Conservation (phyloP, 1,140 invertebrate species). For the Microplitis demolitor region DNA sequence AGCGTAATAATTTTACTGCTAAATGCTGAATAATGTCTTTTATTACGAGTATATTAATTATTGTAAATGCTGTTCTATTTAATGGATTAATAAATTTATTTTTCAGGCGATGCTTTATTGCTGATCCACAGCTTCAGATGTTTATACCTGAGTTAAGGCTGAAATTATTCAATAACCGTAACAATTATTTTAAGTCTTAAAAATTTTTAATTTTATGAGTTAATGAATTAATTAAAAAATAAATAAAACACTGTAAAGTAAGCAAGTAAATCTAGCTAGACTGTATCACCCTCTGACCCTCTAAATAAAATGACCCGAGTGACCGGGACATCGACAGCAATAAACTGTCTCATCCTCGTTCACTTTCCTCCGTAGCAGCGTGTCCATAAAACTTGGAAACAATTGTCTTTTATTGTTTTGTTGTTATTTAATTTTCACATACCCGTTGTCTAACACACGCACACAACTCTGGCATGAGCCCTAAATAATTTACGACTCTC, state of each 20-base stretch:
- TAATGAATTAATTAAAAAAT: background rate
- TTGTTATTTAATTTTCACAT: constrained; percentile 54
- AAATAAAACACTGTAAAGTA: background rate
- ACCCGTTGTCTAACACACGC: constrained; percentile 30
- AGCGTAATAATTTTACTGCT: too few relatives aligned
- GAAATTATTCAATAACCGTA: too few relatives aligned
- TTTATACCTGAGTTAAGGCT: too few relatives aligned
- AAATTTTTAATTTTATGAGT: too few relatives aligned
- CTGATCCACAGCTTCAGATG: too few relatives aligned
- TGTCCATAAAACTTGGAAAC: constrained; percentile 53
- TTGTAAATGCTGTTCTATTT: too few relatives aligned
- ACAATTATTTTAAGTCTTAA: too few relatives aligned
- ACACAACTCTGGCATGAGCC: constrained; percentile 29
- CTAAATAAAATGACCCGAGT: constrained; percentile 58
- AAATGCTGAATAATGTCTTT: too few relatives aligned
- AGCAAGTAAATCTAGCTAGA: background rate
- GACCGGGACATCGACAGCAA: constrained; percentile 28
- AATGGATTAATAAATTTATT: too few relatives aligned
- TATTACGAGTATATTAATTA: too few relatives aligned
- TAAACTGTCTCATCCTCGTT: constrained; percentile 37
- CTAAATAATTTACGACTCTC: constrained; percentile 58
- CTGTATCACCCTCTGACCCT: constrained; percentile 38
- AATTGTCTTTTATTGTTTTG: constrained; percentile 57
- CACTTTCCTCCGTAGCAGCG: constrained; percentile 32
- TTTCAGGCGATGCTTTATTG: too few relatives aligned